Conservation (phyloP, 1,140 invertebrate genomes). For the Drosophila insularis region DNA sequence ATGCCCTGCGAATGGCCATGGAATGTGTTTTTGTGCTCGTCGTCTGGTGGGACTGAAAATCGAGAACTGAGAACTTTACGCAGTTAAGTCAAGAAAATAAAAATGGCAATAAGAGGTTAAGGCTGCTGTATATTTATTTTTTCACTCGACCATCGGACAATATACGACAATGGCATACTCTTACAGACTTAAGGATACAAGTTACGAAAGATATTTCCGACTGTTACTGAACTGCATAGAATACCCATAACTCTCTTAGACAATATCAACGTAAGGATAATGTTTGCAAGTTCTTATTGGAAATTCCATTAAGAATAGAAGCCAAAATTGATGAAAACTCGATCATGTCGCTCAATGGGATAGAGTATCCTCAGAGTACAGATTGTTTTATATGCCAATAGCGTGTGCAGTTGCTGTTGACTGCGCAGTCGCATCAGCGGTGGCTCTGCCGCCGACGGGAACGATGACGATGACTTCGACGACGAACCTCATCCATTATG, state of each 20-base stretch:
- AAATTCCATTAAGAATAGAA: not conserved
- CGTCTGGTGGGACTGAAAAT: conserved; percentile 22
- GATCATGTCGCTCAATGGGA: not conserved
- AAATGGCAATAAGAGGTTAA: conserved; percentile 27
- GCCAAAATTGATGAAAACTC: not conserved
- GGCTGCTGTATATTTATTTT: not conserved
- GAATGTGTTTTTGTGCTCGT: conserved; percentile 66
- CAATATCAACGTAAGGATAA: not conserved
- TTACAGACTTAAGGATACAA: not conserved
- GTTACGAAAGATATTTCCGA: too few species aligned
- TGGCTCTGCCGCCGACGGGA: not conserved
- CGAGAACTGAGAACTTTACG: conserved; percentile 51
- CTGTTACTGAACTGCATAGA: too few species aligned
- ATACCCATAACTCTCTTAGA: too few species aligned
- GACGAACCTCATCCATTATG: conserved; percentile 47
- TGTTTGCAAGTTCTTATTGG: not conserved
- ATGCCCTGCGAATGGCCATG: conserved; percentile 79
- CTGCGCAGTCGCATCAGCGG: conserved; percentile 47
- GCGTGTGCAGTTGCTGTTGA: conserved; percentile 63
- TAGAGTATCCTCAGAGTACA: conserved; percentile 13
- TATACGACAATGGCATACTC: not conserved
- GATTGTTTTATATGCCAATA: conserved; percentile 68
- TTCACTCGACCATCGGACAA: not conserved
- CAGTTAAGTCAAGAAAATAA: conserved; percentile 48
- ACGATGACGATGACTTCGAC: not conserved